These are phyloP conservation scores for Rhynchophorus ferrugineus DNA, from an alignment of 1,140 invertebrate genomes.

Conservation along the genomic window DNA sequence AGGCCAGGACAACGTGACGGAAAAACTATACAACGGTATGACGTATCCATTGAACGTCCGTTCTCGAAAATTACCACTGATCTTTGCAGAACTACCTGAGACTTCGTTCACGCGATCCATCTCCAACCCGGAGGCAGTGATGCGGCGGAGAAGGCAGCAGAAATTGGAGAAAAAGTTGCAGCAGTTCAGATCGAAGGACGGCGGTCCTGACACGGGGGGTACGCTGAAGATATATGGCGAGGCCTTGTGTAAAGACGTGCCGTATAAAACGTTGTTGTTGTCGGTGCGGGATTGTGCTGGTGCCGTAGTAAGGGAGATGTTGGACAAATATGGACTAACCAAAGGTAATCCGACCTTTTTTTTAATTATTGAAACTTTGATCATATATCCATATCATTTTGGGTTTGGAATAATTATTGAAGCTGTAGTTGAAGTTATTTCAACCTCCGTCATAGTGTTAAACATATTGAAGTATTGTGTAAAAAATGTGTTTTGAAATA, in stretches of 20 bases:
- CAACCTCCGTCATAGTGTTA: too few relatives aligned
- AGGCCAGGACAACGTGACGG: slow-evolving; percentile 79
- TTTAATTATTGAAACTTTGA: too few relatives aligned
- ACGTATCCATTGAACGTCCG: not conserved
- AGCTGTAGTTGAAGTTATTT: too few relatives aligned
- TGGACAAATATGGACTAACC: slow-evolving; percentile 92
- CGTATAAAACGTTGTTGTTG: slow-evolving; percentile 94
- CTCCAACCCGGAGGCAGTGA: slow-evolving; percentile 98
- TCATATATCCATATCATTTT: too few relatives aligned
- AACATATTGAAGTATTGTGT: too few relatives aligned
- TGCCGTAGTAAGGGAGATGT: slow-evolving; percentile 90
- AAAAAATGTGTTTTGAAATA: too few relatives aligned
- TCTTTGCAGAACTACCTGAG: slow-evolving; percentile 95
- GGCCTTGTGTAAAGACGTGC: slow-evolving; percentile 90
- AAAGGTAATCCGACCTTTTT: slow-evolving; percentile 47
- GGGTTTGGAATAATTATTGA: too few relatives aligned
- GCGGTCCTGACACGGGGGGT: slow-evolving; percentile 87
- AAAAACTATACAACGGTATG: slow-evolving; percentile 82
- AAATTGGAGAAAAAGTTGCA: slow-evolving; percentile 95
- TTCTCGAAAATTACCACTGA: not conserved
- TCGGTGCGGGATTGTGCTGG: slow-evolving; percentile 88
- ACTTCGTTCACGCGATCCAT: slow-evolving; percentile 97
- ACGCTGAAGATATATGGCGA: slow-evolving; percentile 98
- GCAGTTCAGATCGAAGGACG: slow-evolving; percentile 88
- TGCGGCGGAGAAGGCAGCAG: slow-evolving; percentile 92